A percentile compares a stretch with the other conserved stretches of the same genome.
These are phyloP conservation scores for Leptopterna dolabrata DNA, from an alignment of 2,888 invertebrate genomes.

Conservation along the genomic window DNA sequence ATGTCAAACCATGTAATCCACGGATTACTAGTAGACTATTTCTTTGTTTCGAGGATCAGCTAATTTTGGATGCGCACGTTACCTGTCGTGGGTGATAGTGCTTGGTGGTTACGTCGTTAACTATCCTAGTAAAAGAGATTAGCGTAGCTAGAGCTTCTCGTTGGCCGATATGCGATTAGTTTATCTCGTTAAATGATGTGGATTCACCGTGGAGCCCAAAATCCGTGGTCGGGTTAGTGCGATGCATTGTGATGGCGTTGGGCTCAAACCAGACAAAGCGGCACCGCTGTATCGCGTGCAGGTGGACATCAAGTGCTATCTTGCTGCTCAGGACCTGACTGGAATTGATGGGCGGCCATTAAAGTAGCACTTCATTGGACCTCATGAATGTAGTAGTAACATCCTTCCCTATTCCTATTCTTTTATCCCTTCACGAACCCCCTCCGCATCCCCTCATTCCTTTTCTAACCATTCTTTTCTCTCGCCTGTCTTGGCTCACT, in stretches of 20 bases:
- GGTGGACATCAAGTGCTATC: conserved; percentile 9
- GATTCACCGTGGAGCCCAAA: neutral
- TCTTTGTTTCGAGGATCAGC: too few species aligned
- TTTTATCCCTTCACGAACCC: neutral
- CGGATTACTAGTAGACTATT: too few species aligned
- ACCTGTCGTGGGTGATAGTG: too few species aligned
- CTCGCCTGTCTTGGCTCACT: neutral
- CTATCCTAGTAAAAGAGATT: too few species aligned
- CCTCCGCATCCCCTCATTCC: neutral
- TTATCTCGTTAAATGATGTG: too few species aligned
- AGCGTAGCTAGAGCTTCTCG: too few species aligned
- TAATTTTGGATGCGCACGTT: too few species aligned
- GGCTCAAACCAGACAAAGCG: neutral
- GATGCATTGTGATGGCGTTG: conserved; percentile 6
- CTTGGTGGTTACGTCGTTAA: too few species aligned
- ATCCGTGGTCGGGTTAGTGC: neutral
- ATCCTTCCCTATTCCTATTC: neutral
- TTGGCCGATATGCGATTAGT: too few species aligned
- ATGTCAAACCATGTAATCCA: too few species aligned
- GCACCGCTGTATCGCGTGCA: conserved; percentile 27
- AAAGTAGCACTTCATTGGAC: conserved; percentile 13
- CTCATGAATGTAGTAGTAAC: conserved; percentile 1
- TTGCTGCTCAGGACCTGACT: neutral
- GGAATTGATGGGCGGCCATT: conserved; percentile 27
- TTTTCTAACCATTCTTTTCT: neutral